These are phyloP conservation scores for Laothoe populi DNA, from an alignment of 2,888 invertebrate species.

Conservation along the genomic window DNA sequence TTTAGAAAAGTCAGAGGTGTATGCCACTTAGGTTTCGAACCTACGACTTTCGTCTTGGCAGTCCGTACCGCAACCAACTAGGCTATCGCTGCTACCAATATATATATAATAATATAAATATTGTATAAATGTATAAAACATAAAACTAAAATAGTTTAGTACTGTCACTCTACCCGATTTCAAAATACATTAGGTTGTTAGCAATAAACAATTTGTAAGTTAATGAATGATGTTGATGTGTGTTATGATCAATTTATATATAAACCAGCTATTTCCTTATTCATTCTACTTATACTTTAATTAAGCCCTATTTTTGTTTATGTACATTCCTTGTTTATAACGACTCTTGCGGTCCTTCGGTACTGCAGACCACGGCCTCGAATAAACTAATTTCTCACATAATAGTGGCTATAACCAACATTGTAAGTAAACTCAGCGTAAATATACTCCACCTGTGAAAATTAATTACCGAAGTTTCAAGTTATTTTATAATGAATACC, in stretches of 20 bases:
- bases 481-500: constrained; percentile 22
- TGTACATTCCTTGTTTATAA: constrained; percentile 6
- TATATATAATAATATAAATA: too few relatives aligned
- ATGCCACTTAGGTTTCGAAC: too few relatives aligned
- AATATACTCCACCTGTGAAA: constrained; percentile 13
- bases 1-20: too few relatives aligned
- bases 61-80: too few relatives aligned
- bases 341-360: constrained; percentile 15
- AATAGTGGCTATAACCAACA: constrained; percentile 3
- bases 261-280: background rate
- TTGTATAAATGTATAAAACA: too few relatives aligned
- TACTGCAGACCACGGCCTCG: constrained; percentile 9
- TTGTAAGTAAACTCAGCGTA: constrained; percentile 9
- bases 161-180: too few relatives aligned
- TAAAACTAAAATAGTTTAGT: too few relatives aligned
- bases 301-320: background rate
- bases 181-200: too few relatives aligned
- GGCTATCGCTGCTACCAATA: too few relatives aligned
- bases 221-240: too few relatives aligned
- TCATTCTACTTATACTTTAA: background rate
- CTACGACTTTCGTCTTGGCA: too few relatives aligned
- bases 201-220: too few relatives aligned
- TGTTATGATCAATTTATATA: background rate
- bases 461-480: constrained; percentile 22
- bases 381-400: constrained; percentile 22